phyloP scores from a whole-genome alignment of 2,797 vertebrate genomes.

The Xerus rutilus region DNA sequence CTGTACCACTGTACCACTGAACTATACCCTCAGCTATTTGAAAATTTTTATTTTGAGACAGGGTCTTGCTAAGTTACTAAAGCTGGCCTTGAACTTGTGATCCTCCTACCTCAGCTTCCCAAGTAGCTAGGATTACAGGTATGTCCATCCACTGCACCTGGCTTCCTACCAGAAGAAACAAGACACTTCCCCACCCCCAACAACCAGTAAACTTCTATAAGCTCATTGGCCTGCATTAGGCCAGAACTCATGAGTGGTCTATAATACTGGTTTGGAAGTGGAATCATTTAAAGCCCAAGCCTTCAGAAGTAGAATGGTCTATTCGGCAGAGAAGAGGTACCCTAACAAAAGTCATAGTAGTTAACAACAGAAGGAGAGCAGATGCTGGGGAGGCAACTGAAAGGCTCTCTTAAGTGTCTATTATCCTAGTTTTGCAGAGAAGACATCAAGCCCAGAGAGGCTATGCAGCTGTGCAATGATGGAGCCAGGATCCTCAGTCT shows the following conservation, averaged over 20 bases:
- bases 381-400: background rate
- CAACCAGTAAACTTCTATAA: background rate
- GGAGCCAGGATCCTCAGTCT: background rate
- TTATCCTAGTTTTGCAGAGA: background rate
- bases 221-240: background rate
- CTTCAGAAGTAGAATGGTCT: background rate
- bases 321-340: background rate
- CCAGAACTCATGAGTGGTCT: background rate
- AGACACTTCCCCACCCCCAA: background rate
- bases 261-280: background rate
- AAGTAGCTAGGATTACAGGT: too few relatives aligned
- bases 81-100: too few relatives aligned
- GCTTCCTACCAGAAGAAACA: too few relatives aligned
- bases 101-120: too few relatives aligned
- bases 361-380: constrained; percentile 45
- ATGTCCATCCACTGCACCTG: too few relatives aligned
- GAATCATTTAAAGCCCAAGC: background rate
- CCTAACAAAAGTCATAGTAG: background rate
- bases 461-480: background rate
- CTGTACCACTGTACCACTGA: too few relatives aligned
- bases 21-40: too few relatives aligned
- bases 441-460: constrained; percentile 22
- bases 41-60: too few relatives aligned
- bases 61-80: too few relatives aligned
- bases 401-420: background rate